These are phyloP conservation scores for Aricia artaxerxes DNA, from an alignment of 2,888 invertebrate genomes.

Conservation along the genomic window DNA sequence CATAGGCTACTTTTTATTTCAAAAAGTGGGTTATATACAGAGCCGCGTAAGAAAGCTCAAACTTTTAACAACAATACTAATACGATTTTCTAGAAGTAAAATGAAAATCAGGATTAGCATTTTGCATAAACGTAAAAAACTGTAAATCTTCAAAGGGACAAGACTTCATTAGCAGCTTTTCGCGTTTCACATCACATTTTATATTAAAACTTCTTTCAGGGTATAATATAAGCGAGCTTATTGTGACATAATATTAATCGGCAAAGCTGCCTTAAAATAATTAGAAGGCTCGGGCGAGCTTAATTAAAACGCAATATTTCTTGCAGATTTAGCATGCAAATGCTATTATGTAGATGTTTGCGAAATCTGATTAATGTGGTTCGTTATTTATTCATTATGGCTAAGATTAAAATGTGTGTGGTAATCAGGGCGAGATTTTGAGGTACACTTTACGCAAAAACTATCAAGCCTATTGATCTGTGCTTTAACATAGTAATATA, in stretches of 20 bases:
- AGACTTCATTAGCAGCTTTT: constrained; percentile 8
- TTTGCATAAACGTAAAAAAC: background rate
- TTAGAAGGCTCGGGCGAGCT: constrained; percentile 45
- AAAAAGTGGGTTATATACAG: too few species aligned
- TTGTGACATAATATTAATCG: constrained; percentile 45
- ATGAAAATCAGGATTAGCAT: background rate
- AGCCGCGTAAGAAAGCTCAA: too few species aligned
- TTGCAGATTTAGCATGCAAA: constrained; percentile 39
- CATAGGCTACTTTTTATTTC: too few species aligned
- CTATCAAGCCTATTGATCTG: too few species aligned
- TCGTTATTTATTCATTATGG: constrained; percentile 8
- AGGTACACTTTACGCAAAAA: too few species aligned
- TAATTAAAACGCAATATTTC: constrained; percentile 51
- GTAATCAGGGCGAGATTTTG: too few species aligned
- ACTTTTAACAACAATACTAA: background rate
- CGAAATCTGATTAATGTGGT: constrained; percentile 1
- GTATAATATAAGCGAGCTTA: constrained; percentile 40
- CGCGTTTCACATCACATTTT: background rate
- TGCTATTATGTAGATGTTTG: constrained; percentile 32
- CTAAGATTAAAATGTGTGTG: background rate
- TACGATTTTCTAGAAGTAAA: background rate
- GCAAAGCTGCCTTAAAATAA: constrained; percentile 45
- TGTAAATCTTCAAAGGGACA: background rate
- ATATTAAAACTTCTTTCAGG: constrained; percentile 12
- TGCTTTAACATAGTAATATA: too few species aligned